Percentiles rank a stretch among this genome's conserved stretches.
These are phyloP conservation scores for Limnephilus lunatus DNA, from an alignment of 2,888 invertebrate species.

Conservation along the genomic window DNA sequence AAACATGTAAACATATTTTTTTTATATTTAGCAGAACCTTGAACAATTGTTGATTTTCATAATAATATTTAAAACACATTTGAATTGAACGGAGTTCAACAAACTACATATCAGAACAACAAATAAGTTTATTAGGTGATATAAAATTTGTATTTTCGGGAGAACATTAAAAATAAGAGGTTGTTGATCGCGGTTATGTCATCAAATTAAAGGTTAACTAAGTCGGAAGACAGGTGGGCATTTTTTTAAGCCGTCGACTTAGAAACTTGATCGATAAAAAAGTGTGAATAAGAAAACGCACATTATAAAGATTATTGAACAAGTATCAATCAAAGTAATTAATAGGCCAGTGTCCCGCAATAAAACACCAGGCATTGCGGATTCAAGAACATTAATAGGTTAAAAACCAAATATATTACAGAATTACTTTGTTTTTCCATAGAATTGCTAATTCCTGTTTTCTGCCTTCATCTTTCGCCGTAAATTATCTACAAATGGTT, in stretches of 20 bases:
- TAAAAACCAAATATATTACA: background rate
- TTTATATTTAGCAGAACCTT: background rate
- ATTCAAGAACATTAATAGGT: background rate
- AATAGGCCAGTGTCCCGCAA: background rate
- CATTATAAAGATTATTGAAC: background rate
- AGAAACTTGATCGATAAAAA: background rate
- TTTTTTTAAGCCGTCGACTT: background rate
- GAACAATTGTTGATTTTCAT: background rate
- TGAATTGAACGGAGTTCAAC: background rate
- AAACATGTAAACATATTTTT: background rate
- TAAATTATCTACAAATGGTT: background rate
- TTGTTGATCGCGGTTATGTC: slow-evolving; percentile 29
- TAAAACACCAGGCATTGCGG: background rate
- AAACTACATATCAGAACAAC: background rate
- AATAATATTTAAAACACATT: background rate
- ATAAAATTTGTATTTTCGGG: background rate
- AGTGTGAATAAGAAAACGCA: background rate
- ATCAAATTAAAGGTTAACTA: slow-evolving; percentile 29
- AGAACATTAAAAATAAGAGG: slow-evolving; percentile 36
- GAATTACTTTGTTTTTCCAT: background rate
- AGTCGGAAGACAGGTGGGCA: slow-evolving; percentile 26
- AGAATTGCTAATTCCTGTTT: background rate
- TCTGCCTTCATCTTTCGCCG: background rate
- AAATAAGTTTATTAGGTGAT: background rate
- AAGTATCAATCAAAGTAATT: background rate